These are phyloP conservation scores for Gymnothorax javanicus DNA, from an alignment of 2,797 vertebrate species.

Conservation along the genomic window DNA sequence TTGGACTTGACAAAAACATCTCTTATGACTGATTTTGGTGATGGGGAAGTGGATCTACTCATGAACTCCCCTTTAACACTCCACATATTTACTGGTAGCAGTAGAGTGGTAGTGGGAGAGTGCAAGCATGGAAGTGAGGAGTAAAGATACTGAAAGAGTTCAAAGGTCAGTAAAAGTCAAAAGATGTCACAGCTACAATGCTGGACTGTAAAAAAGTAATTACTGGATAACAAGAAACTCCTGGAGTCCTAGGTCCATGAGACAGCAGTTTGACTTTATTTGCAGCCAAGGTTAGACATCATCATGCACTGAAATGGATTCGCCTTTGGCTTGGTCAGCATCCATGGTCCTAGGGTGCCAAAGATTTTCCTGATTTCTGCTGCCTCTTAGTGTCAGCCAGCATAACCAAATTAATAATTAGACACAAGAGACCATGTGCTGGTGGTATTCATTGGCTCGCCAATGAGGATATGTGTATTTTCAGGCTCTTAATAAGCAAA, in stretches of 20 bases:
- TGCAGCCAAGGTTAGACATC: background rate
- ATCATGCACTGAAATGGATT: background rate
- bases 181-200: background rate
- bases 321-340: background rate
- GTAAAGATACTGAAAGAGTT: background rate
- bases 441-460: background rate
- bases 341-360: too few species aligned
- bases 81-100: too few species aligned
- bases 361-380: too few species aligned
- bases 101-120: too few species aligned
- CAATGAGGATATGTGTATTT: background rate
- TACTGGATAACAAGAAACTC: background rate
- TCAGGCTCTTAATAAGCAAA: background rate
- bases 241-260: background rate
- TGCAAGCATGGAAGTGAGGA: background rate
- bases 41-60: too few species aligned
- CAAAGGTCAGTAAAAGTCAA: background rate
- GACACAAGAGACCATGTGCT: background rate
- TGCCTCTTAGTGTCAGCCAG: too few species aligned
- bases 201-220: background rate
- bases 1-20: too few species aligned
- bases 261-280: background rate
- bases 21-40: too few species aligned
- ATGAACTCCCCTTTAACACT: too few species aligned
- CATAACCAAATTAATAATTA: too few species aligned